phyloP scores from a whole-genome alignment of 2,797 vertebrate species.

The Pseudotriccus pelzelni region DNA sequence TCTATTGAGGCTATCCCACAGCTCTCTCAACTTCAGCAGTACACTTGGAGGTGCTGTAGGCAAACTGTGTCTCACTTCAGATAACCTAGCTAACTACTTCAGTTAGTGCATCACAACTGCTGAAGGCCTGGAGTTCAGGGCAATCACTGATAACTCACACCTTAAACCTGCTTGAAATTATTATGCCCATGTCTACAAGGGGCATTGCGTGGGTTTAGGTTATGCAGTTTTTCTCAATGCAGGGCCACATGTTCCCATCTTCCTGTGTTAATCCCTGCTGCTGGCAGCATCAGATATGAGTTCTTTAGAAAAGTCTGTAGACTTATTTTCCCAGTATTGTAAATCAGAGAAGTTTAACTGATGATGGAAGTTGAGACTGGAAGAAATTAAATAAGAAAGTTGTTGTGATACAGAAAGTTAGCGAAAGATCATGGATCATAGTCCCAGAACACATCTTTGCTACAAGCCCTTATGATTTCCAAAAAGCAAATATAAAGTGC shows the following conservation, averaged over 20 bases:
- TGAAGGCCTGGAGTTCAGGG: background rate
- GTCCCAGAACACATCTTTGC: background rate
- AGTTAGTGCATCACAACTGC: background rate
- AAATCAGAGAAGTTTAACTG: background rate
- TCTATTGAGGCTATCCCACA: background rate
- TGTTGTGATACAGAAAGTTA: background rate
- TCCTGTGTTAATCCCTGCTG: background rate
- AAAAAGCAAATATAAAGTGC: background rate
- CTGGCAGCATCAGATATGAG: background rate
- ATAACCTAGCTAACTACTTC: background rate
- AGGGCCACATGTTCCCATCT: background rate
- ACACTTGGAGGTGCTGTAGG: background rate
- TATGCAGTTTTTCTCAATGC: background rate
- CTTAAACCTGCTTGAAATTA: background rate
- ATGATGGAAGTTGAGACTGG: background rate
- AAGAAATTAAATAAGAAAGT: background rate
- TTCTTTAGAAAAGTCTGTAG: background rate
- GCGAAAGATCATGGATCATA: background rate
- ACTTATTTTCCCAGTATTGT: background rate
- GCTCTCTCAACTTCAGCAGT: background rate
- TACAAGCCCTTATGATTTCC: background rate
- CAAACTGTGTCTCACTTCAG: background rate
- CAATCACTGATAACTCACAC: background rate
- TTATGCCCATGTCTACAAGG: background rate
- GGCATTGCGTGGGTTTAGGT: background rate